Percentiles rank a stretch among this genome's conserved stretches.
Evolutionary conservation across 2,797 vertebrate species (phyloP).

Genomic region (Calcarius lapponicus): DNA sequence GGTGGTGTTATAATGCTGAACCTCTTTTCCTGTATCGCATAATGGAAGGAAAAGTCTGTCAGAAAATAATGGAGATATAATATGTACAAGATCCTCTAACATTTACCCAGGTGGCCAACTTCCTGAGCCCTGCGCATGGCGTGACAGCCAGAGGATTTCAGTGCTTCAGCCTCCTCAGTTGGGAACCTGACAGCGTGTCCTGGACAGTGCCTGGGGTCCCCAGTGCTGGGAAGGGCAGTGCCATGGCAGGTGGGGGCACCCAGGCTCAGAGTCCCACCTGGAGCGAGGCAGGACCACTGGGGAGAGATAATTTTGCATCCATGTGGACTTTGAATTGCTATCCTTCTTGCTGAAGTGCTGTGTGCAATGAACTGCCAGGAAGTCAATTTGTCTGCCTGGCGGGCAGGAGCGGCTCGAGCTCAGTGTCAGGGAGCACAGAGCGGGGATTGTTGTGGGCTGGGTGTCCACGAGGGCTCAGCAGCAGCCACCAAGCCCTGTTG

Average conservation of each 20-base stretch:
- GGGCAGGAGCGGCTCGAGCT: not conserved
- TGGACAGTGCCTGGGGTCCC: fast-evolving
- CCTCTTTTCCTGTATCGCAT: slow-evolving; percentile 78
- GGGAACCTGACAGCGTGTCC: fast-evolving
- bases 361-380: fast-evolving
- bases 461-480: not conserved
- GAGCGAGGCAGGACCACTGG: fast-evolving
- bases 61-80: slow-evolving; percentile 69
- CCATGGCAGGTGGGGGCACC: not conserved
- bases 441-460: fast-evolving
- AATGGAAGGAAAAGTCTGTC: slow-evolving; percentile 77
- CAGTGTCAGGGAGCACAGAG: not conserved
- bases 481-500: not conserved
- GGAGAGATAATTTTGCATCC: not conserved
- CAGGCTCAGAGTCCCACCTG: fast-evolving
- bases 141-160: slow-evolving; percentile 18
- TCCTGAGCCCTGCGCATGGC: slow-evolving; percentile 43
- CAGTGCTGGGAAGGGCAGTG: not conserved
- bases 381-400: not conserved
- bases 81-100: slow-evolving; percentile 67
- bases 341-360: not conserved
- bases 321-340: not conserved
- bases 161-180: not conserved
- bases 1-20: slow-evolving; percentile 57
- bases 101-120: slow-evolving; percentile 73